These are phyloP conservation scores for Eupithecia tripunctaria DNA, from an alignment of 2,888 invertebrate genomes.

Conservation along the genomic window DNA sequence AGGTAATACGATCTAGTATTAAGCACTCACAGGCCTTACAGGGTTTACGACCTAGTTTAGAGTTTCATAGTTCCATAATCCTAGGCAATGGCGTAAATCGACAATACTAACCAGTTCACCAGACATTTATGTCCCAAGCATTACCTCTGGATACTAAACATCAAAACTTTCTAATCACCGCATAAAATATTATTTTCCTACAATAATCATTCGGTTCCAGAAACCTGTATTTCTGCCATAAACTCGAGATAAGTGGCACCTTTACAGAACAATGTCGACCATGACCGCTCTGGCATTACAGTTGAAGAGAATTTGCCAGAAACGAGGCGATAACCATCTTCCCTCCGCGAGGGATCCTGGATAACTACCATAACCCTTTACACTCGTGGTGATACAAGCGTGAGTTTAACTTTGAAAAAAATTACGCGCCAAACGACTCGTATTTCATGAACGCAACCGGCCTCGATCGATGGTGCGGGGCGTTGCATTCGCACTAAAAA, in stretches of 20 bases:
- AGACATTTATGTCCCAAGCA: neutral
- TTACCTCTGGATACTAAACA: neutral
- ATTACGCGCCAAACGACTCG: too few species aligned
- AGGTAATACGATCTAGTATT: neutral
- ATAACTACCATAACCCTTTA: too few species aligned
- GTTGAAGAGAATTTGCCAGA: constrained; percentile 1
- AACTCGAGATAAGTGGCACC: neutral
- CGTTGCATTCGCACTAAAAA: too few species aligned
- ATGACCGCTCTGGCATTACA: neutral
- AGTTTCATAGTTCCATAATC: neutral
- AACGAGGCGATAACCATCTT: neutral
- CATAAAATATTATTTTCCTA: neutral
- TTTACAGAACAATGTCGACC: neutral
- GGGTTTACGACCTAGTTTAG: neutral
- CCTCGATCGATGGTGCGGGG: too few species aligned
- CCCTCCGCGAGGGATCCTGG: neutral
- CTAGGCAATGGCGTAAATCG: neutral
- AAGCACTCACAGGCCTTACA: too few species aligned
- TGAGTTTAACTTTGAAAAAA: too few species aligned
- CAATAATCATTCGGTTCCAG: neutral
- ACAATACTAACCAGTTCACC: neutral
- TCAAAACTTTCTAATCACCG: neutral
- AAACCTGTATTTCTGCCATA: neutral
- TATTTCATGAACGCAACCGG: too few species aligned
- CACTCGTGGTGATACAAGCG: too few species aligned